Base-by-base conservation (phyloP, 1,140 invertebrate genomes). In the Calosoma granatense region DNA sequence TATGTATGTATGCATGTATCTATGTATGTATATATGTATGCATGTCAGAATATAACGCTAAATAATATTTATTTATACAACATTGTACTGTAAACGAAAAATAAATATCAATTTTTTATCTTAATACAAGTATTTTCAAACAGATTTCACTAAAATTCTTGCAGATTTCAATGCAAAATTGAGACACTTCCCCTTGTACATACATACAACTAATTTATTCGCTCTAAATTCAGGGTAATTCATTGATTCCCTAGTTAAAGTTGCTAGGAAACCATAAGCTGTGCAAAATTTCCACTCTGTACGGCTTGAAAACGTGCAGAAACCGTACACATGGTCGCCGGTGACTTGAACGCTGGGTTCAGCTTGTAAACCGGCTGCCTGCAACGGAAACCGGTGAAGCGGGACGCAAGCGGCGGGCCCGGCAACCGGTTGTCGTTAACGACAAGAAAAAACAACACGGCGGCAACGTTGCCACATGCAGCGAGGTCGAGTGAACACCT, bases 21-120 rank as follows among this genome's bases (percentile, higher is more conserved):
- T 56, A 56, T 56, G 22, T 56, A 56, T 47, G 22, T 56, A 56
- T 56, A 56, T 23, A 56, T 56, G 21, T 47, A 56, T 53, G 47
- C n/a, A n/a, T n/a, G n/a, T n/a, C n/a, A n/a, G n/a, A n/a, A n/a
- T n/a, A n/a, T n/a, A n/a, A n/a, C n/a, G n/a, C n/a, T n/a, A n/a
- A n/a, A n/a, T n/a, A n/a, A n/a, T n/a, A n/a, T n/a, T n/a, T n/a
- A n/a, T n/a, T n/a, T n/a, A n/a, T n/a, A n/a, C n/a, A n/a, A n/a
- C n/a, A n/a, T n/a, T n/a, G n/a, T n/a, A n/a, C n/a, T n/a, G n/a
- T n/a, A n/a, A n/a, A n/a, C n/a, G n/a, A n/a, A n/a, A n/a, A n/a
- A n/a, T n/a, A n/a, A n/a, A n/a, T n/a, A n/a, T n/a, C n/a, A n/a
- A n/a, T n/a, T n/a, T n/a, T n/a, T n/a, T n/a, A n/a, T n/a, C n/a